Evolutionary conservation across 2,888 invertebrate genomes (phyloP), one percentile per base, ranked within the genome.

Genomic region (Cheilosia vulpina): DNA sequence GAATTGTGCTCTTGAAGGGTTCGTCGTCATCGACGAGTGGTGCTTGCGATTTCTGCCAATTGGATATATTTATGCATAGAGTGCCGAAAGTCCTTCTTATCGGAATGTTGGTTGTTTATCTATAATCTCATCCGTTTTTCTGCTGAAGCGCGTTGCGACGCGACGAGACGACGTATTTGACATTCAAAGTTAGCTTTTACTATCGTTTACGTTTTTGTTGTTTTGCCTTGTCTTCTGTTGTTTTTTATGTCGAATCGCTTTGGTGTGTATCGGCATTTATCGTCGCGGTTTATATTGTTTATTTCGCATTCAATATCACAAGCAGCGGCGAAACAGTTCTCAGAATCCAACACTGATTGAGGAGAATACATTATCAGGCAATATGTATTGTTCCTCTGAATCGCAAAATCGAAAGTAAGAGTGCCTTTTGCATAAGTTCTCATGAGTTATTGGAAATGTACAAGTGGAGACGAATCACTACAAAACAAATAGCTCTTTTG

Each of bases 151-250:
- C n/a, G 38, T 13, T 47, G 17, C 45, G 45, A 4, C 13, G 27
- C 27, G 31, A 15, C 27, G 15, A 31, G 17, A 24, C 58, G 34
- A 21, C 60, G 43, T 34, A 50, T n/a, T 47, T 55, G 41, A 63
- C 73, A 55, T 65, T 47, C 52, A 27, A 19, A 62, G 60, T 53
- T 27, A 50, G 71, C 78, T 78, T 78, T 71, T 78, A 78, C 78
- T 78, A 71, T 78, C 71, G 63, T 65, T 78, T 78, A 78, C 78
- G 63, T 41, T 71, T 57, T 15, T 19, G 19, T 31, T 45, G 19
- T 55, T 58, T 47, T 31, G 43, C 34, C 43, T 72, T 34, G 31
- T 34, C 11, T 34, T 34, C 2, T 34, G 5, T 27, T 27, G 21
- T 27, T 27, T 27, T 34, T 34, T 9, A 11, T 34, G 3, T 13